Evolutionary conservation across 1,140 invertebrate genomes (phyloP).

Genomic region (Prorops nasuta): DNA sequence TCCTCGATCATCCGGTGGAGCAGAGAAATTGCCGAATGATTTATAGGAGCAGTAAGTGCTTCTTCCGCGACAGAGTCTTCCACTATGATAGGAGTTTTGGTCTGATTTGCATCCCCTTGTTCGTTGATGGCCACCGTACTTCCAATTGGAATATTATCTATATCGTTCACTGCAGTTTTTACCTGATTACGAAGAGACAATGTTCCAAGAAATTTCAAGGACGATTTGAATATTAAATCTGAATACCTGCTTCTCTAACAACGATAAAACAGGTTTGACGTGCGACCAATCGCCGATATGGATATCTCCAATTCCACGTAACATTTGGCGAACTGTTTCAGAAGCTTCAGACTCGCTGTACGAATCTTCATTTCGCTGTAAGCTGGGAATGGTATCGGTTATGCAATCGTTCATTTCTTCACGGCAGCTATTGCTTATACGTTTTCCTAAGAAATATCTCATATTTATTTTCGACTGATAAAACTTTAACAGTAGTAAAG

Average conservation of each 20-base stretch:
- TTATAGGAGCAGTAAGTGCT: constrained; percentile 5
- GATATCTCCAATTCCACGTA: constrained; percentile 17
- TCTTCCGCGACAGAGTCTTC: constrained; percentile 9
- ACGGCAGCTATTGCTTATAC: no score
- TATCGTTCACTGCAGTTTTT: constrained; percentile 6
- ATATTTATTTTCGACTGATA: no score
- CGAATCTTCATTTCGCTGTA: not conserved
- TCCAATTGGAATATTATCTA: not conserved
- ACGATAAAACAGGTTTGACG: constrained; percentile 11
- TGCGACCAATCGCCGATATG: constrained; percentile 34
- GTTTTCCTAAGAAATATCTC: constrained; percentile 3
- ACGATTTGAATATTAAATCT: no score
- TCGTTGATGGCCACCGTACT: not conserved
- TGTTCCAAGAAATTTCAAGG: no score
- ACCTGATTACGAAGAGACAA: constrained; percentile 14
- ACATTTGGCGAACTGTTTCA: constrained; percentile 8
- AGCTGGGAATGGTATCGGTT: not conserved
- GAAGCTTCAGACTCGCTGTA: constrained; percentile 1
- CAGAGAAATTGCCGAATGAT: no score
- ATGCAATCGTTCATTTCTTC: not conserved
- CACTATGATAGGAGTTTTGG: not conserved
- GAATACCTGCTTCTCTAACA: constrained; percentile 32
- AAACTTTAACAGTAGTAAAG: no score
- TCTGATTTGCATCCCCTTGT: constrained; percentile 27
- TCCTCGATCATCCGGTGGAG: constrained; percentile 31